Evolutionary conservation across 2,888 invertebrate genomes (phyloP), one percentile per base, ranked within the genome.

Genomic region (Parasteatoda lunata): DNA sequence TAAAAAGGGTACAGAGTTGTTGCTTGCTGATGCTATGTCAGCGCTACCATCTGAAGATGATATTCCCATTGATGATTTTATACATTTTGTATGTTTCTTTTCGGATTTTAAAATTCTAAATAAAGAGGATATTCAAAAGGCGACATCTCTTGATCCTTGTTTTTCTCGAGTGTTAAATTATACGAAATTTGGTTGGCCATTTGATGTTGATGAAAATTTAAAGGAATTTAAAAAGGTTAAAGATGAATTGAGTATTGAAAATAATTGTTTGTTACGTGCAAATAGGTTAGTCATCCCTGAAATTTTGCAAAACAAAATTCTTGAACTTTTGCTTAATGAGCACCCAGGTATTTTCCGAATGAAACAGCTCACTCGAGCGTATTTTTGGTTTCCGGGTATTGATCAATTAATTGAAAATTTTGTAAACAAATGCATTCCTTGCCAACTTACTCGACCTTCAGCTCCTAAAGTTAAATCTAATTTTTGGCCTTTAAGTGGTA

Each of bases 221-320:
- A 9, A 66, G 30, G 66, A 66, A 66, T 66, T 66, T 30, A 15
- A 66, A n/a, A 6, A 13, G 4, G 66, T 66, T 66, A 66, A 66
- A 66, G 66, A 66, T 66, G 66, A 66, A 66, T 3, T 66, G n/a
- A 4, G 4, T 6, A 66, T 66, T 13, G 66, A 66, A 66, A 66
- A 3, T n/a, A 66, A 66, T 30, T 66, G 66, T n/a, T 66, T 66
- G 30, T n/a, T 66, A n/a, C n/a, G 66, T 15, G 66, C 66, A 66
- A 66, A 66, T n/a, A 59, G 59, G 13, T n/a, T 59, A 59, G 59
- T 59, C 11, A 59, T 59, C 13, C 59, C 59, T 59, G 9, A 59
- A n/a, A 59, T 9, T n/a, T 59, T 59, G 59, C 9, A n/a, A 59
- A n/a, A 59, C 1, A 59, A n/a, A 59, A n/a, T 59, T 59, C 59